phyloP scores from a whole-genome alignment of 2,113 vertebrate genomes.

The Trematocara zebra region DNA sequence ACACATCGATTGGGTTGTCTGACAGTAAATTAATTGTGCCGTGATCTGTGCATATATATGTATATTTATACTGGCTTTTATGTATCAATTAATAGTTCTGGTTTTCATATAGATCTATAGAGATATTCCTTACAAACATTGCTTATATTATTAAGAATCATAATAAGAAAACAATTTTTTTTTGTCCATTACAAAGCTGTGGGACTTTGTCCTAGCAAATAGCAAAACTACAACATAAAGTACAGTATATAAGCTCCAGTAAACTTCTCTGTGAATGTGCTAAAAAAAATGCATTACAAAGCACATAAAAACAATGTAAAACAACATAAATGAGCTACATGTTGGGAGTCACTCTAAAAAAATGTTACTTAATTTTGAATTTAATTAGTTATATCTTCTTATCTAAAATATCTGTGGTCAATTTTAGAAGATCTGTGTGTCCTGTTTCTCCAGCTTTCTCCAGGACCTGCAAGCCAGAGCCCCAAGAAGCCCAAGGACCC shows the following conservation, averaged over 20 bases:
- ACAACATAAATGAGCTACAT: neutral
- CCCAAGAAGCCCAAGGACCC: constrained; percentile 99
- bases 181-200: neutral
- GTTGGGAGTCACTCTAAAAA: neutral
- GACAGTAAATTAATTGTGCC: neutral
- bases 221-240: neutral
- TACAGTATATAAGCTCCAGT: neutral
- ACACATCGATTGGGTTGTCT: neutral
- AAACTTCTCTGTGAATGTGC: neutral
- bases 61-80: neutral
- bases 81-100: neutral
- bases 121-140: neutral
- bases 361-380: neutral
- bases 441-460: constrained; percentile 81
- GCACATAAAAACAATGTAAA: neutral
- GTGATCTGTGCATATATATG: neutral
- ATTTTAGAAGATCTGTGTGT: neutral
- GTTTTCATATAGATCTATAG: neutral
- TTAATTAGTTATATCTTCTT: neutral
- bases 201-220: neutral
- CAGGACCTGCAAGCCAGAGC: constrained; percentile 91
- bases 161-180: neutral
- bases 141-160: neutral
- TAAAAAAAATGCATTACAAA: neutral
- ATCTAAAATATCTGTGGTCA: neutral